Base-by-base conservation (phyloP, 30 jellyfish, hydroid and myxozoan species). In the Nemopilema nomurai region DNA sequence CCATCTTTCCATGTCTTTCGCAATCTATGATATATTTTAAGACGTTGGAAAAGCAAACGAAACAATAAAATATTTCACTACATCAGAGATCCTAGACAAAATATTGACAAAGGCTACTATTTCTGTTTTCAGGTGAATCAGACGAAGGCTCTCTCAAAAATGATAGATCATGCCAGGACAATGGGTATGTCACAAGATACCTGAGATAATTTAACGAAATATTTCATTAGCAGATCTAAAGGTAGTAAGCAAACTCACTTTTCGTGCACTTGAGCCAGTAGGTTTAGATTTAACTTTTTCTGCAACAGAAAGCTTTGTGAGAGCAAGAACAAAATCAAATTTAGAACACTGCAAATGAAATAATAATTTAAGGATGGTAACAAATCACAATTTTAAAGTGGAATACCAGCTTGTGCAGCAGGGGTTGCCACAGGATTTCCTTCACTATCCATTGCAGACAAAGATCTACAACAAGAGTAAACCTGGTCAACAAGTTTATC, bases 1-100 rank as follows among this genome's bases (percentile, higher is more conserved):
- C 98, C 98, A 93, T 28, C 98, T 84, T 65, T 93, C 97, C 98
- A 93, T 93, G 69, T 93, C 98, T 77, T 93, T 93, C 16, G 98
- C 98, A 69, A 93, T 93, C 98, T 93, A 67, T 24, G 49, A 19
- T 8, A 20, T n/a, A 73, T 23, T 26, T 1, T n/a, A n/a, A n/a
- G n/a, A n/a, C n/a, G n/a, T n/a, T n/a, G n/a, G n/a, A n/a, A n/a
- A n/a, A n/a, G n/a, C n/a, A n/a, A n/a, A n/a, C n/a, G n/a, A n/a
- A n/a, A n/a, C n/a, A n/a, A n/a, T n/a, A n/a, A n/a, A n/a, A n/a
- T n/a, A n/a, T n/a, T n/a, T n/a, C n/a, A n/a, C n/a, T n/a, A n/a
- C n/a, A n/a, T n/a, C n/a, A n/a, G n/a, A n/a, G n/a, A n/a, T n/a
- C n/a, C n/a, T n/a, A n/a, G n/a, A n/a, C n/a, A n/a, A n/a, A n/a